Evolutionary conservation across 2,113 vertebrate species (phyloP), one percentile per base, ranked within the genome.

Genomic region (Acrocephalus arundinaceus): DNA sequence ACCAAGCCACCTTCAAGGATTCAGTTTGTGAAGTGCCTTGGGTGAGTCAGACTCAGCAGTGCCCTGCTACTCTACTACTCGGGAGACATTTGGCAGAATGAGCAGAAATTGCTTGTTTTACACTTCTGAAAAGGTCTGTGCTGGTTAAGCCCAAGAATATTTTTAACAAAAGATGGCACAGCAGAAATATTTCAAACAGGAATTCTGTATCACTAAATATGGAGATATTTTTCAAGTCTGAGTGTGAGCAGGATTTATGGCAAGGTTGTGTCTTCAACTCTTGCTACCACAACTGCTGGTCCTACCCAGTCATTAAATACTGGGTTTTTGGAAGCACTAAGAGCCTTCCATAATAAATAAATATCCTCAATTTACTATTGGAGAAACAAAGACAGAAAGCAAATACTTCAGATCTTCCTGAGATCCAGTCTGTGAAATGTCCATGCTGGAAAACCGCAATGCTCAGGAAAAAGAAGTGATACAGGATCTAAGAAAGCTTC

Each of bases 401-500:
- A 85, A 89, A 93, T 43, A 52, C 87, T 49, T 93, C 2, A 87
- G 49, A 45, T 83, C 58, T 93, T 93, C 71, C 74, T 1, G 0
- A 83, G 51, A 76, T 41, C n/a, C 33, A 23, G 52, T 52, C 81
- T 94, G 67, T 65, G 85, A 91, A 96, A 80, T 11, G 31, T 83
- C 62, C 66, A 27, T 6, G 15, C 58, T 87, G 54, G 70, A 93
- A 93, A 96, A 92, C 79, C 3, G 0, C 6, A 9, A 9, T 6
- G 31, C 22, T 83, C 33, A 41, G 62, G 19, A 30, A 94, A 86
- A 72, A 66, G 57, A 93, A 93, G 13, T 5, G 7, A 87, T 77
- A 71, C 1, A 4, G 43, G 86, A 90, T 75, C 89, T 95, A 55
- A 92, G 90, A 90, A 89, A 89, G 73, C 83, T 81, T 92, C 76